Base-by-base conservation (phyloP, 2,797 vertebrate genomes). In the Tokudaia muenninki region DNA sequence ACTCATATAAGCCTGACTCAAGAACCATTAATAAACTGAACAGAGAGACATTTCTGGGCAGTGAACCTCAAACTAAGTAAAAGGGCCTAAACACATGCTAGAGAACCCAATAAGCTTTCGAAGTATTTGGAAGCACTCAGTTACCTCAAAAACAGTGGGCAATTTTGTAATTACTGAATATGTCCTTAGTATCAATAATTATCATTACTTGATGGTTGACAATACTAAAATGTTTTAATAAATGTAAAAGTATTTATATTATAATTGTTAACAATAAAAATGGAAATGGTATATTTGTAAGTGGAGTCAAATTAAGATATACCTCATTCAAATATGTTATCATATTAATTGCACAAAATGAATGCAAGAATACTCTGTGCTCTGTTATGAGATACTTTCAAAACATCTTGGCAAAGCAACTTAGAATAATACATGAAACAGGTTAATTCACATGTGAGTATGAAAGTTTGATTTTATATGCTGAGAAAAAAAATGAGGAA, bases 41-140 rank as follows among this genome's bases (percentile, higher is more conserved):
- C 83, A 82, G 74, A 87, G 47, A 10, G 22, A 22, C 57, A 95
- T 14, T 79, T 83, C 52, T 57, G 29, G 47, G 6, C 29, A 29
- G 3, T 63, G 44, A 89, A 22, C 65, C 8, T 81, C 88, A 70
- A 89, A 14, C 50, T 44, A 90, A 91, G 31, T 81, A 96, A 96
- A 21, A 14, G 79, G 16, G 29, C 2, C n/a, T 79, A 83, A 91
- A 16, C 55, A 44, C 16, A 24, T 79, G 78, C n/a, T 80, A 79
- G 90, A 77, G 41, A 29, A 79, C 8, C 44, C 29, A 22, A 92
- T 31, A 63, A 65, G 22, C 1, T n/a, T 82, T 77, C 50, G 47
- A 41, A 12, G n/a, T 61, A 8, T 61, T 65, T 47, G 74, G 24
- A 79, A 50, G 13, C 17, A 86, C 55, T 41, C 24, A 19, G 3